Evolutionary conservation across 1,140 invertebrate genomes (phyloP).

Genomic region (Lepidostoma basale): DNA sequence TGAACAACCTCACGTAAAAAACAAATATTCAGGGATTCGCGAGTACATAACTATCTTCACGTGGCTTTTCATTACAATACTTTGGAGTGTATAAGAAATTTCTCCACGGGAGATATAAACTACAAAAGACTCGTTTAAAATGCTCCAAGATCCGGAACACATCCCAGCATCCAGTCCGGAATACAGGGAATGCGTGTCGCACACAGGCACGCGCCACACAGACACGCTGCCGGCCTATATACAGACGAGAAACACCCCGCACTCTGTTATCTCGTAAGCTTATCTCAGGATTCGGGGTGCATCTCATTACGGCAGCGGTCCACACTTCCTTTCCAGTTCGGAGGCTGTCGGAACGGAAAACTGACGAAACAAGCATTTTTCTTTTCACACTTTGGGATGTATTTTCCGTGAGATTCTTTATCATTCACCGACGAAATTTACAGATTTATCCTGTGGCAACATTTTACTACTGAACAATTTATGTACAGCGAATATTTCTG

Average conservation of each 20-base stretch:
- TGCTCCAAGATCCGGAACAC: no score
- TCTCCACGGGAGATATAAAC: no score
- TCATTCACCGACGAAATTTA: slow-evolving; percentile 12
- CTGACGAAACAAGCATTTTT: slow-evolving; percentile 20
- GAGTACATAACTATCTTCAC: no score
- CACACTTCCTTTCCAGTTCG: slow-evolving; percentile 10
- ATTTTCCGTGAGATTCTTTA: background rate
- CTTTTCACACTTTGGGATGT: background rate
- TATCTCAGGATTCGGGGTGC: slow-evolving; percentile 45
- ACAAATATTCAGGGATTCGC: no score
- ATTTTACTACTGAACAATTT: background rate
- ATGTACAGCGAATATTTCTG: no score
- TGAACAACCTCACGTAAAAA: no score
- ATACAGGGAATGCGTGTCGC: background rate
- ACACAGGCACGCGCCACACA: background rate
- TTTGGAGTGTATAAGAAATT: no score
- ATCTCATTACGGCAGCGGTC: slow-evolving; percentile 37
- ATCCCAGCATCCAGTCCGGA: background rate
- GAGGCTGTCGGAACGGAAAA: background rate
- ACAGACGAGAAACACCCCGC: background rate
- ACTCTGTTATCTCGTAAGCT: slow-evolving; percentile 39
- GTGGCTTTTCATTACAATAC: no score
- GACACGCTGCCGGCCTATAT: background rate
- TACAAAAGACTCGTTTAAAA: no score
- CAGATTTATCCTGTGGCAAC: slow-evolving; percentile 1